These are phyloP conservation scores for Atlantisia rogersi DNA, from an alignment of 2,113 vertebrate genomes.

Conservation along the genomic window DNA sequence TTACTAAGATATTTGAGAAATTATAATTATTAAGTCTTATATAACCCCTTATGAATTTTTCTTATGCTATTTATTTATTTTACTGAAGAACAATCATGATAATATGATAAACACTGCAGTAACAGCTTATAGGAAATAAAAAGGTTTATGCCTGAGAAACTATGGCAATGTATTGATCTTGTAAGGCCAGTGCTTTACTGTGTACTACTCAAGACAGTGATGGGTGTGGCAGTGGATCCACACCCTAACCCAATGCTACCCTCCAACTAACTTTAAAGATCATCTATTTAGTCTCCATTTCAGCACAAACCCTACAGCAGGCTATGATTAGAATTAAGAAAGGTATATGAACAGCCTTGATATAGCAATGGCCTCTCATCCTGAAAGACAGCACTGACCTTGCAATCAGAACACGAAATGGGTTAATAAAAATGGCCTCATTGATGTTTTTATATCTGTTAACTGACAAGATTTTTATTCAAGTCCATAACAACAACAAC, in stretches of 20 bases:
- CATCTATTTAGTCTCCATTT: not conserved
- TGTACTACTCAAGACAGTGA: not conserved
- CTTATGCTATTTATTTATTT: not conserved
- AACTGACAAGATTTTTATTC: not conserved
- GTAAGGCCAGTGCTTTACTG: not conserved
- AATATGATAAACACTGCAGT: not conserved
- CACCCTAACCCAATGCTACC: not conserved
- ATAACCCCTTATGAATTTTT: not conserved
- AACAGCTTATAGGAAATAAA: not conserved
- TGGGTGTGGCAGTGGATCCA: not conserved
- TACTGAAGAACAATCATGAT: not conserved
- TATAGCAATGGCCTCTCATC: not conserved
- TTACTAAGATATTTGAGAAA: not conserved
- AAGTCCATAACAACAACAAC: not conserved
- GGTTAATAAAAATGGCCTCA: not conserved
- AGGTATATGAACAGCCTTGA: not conserved
- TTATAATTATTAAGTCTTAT: not conserved
- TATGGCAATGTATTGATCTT: no score
- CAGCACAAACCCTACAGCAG: not conserved
- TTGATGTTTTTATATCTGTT: not conserved
- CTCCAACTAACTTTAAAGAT: not conserved
- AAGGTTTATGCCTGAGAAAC: not conserved
- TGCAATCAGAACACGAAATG: not conserved
- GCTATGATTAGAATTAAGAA: not conserved
- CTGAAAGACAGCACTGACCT: not conserved